Evolutionary conservation across 2,113 vertebrate species (phyloP).

Genomic region (Trinectes maculatus): DNA sequence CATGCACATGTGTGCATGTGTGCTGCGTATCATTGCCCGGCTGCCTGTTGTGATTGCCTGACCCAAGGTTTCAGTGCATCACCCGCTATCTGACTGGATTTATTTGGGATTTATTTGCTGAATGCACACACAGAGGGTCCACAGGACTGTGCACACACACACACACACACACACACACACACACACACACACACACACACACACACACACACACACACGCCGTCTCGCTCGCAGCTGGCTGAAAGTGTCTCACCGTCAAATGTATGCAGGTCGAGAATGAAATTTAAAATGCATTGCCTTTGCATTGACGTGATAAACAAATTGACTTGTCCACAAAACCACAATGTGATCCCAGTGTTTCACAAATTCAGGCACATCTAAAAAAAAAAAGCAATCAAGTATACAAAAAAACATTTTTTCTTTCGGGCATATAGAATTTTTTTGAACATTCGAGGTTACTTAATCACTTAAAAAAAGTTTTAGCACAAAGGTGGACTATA

Average conservation of each 20-base stretch:
- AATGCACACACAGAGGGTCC: constrained; percentile 25
- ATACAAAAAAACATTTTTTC: too few species aligned
- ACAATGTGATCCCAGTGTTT: background rate
- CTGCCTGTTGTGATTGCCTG: constrained; percentile 64
- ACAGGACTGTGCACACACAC: too few species aligned
- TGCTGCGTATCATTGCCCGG: constrained; percentile 36
- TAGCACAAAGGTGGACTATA: background rate
- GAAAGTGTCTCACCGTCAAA: constrained; percentile 20
- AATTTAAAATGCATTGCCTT: constrained; percentile 11
- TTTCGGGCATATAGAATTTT: too few species aligned
- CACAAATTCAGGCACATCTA: too few species aligned
- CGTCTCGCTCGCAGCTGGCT: constrained; percentile 16
- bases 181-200: constrained; percentile 4
- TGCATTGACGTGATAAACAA: background rate
- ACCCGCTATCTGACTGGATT: constrained; percentile 50
- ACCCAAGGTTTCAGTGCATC: constrained; percentile 55
- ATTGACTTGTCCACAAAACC: background rate
- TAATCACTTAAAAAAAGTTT: background rate
- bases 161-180: background rate
- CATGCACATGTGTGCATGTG: constrained; percentile 15
- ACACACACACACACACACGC: background rate
- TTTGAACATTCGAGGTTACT: too few species aligned
- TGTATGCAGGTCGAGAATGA: constrained; percentile 29
- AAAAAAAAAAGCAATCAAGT: background rate
- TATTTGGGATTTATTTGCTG: constrained; percentile 55